Percentiles rank a stretch among this genome's conserved stretches.
Evolutionary conservation across 2,113 vertebrate genomes (phyloP).

Genomic region (Phrynocephalus versicolor): DNA sequence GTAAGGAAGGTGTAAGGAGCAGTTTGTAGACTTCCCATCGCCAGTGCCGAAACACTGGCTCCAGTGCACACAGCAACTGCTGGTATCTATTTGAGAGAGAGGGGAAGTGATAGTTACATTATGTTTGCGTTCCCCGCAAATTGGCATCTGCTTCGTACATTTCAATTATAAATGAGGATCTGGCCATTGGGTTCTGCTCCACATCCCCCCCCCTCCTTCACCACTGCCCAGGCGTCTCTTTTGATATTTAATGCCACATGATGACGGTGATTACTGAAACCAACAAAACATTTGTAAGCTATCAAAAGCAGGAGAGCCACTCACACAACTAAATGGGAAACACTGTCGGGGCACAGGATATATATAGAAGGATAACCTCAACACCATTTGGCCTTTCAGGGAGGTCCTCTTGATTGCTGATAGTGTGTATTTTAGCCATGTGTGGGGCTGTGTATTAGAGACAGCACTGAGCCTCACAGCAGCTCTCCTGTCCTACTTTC

Average conservation of each 20-base stretch:
- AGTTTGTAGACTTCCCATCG: slow-evolving; percentile 20
- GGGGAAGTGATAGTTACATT: slow-evolving; percentile 22
- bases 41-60: slow-evolving; percentile 34
- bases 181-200: slow-evolving; percentile 46
- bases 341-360: slow-evolving; percentile 66
- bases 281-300: slow-evolving; percentile 68
- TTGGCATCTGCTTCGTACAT: slow-evolving; percentile 35
- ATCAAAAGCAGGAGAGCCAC: slow-evolving; percentile 70
- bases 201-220: not conserved
- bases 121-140: slow-evolving; percentile 31
- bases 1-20: not conserved
- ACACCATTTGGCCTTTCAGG: slow-evolving; percentile 72
- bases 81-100: slow-evolving; percentile 34
- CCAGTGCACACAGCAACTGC: slow-evolving; percentile 27
- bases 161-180: slow-evolving; percentile 34
- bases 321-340: slow-evolving; percentile 67
- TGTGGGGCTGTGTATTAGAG: slow-evolving; percentile 69
- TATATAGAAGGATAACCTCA: slow-evolving; percentile 77
- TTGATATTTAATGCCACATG: slow-evolving; percentile 48
- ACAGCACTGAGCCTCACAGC: slow-evolving; percentile 46
- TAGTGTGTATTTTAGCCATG: slow-evolving; percentile 76
- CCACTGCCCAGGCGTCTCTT: slow-evolving; percentile 24
- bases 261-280: slow-evolving; percentile 55
- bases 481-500: slow-evolving; percentile 61
- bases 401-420: slow-evolving; percentile 77